A percentile compares a stretch with the other conserved stretches of the same genome.
Conservation (phyloP, 1,140 invertebrate species). For the Steinernema feltiae region DNA sequence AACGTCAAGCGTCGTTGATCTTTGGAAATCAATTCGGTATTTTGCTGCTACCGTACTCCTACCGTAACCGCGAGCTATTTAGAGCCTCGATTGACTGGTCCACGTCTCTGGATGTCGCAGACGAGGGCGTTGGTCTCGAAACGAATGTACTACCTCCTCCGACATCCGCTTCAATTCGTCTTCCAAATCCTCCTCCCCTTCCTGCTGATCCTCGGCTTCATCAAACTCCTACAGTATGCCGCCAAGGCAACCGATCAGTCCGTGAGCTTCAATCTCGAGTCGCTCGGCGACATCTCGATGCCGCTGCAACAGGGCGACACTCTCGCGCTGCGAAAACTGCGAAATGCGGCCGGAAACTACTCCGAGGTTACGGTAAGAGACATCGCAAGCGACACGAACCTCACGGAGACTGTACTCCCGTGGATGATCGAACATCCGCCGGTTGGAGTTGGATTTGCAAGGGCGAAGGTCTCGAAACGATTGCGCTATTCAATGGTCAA, state of each 20-base stretch:
- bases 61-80: not conserved
- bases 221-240: not conserved
- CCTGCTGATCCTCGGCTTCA: not conserved
- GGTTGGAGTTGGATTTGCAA: not conserved
- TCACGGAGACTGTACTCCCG: not conserved
- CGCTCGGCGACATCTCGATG: not conserved
- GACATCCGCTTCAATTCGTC: constrained; percentile 15
- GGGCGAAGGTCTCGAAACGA: not conserved
- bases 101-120: not conserved
- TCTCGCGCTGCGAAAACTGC: not conserved
- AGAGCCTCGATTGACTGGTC: not conserved
- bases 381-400: not conserved
- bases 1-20: constrained; percentile 11
- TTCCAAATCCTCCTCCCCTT: constrained; percentile 19
- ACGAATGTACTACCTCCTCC: constrained; percentile 19
- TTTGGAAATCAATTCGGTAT: constrained; percentile 15
- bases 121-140: not conserved
- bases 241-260: not conserved
- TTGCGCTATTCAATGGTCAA: not conserved
- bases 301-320: not conserved
- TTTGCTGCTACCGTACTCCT: not conserved
- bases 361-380: not conserved
- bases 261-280: not conserved
- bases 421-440: not conserved
- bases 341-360: not conserved